These are phyloP conservation scores for Danio albolineatus DNA, from an alignment of 2,797 vertebrate genomes.

Conservation along the genomic window DNA sequence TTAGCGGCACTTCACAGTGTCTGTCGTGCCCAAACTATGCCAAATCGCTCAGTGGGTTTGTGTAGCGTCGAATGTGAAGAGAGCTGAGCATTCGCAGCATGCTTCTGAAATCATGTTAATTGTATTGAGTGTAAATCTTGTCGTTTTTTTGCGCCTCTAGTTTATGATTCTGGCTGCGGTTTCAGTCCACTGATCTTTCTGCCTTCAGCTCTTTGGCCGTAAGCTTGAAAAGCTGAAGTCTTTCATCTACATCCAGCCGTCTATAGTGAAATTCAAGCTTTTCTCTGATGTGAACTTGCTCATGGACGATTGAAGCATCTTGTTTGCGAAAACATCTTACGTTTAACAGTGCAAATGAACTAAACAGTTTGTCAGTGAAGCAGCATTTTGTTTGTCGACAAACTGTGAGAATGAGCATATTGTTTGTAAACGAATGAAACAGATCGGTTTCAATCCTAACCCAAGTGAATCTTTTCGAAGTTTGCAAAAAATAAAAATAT, in stretches of 20 bases:
- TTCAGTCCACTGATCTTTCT: background rate
- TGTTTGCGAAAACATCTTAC: background rate
- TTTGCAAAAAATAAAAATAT: no score
- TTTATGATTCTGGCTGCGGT: constrained; percentile 17
- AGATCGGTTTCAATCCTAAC: no score
- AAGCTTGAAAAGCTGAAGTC: background rate
- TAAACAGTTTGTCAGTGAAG: no score
- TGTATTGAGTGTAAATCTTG: background rate
- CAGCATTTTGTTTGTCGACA: no score
- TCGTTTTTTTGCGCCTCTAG: background rate
- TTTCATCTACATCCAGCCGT: constrained; percentile 4
- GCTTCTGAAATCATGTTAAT: constrained; percentile 15
- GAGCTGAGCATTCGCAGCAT: background rate
- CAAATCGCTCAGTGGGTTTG: background rate
- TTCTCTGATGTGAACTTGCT: background rate
- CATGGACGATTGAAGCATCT: no score
- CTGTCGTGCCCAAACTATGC: background rate
- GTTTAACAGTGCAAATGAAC: background rate
- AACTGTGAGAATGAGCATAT: background rate
- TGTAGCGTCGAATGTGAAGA: background rate
- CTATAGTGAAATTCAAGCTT: background rate
- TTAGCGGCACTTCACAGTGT: background rate
- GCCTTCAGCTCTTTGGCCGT: background rate
- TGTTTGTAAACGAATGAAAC: background rate
- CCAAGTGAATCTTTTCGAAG: no score